These are phyloP conservation scores for Zaprionus tsacasi DNA, from an alignment of 1,140 invertebrate species.

Conservation along the genomic window DNA sequence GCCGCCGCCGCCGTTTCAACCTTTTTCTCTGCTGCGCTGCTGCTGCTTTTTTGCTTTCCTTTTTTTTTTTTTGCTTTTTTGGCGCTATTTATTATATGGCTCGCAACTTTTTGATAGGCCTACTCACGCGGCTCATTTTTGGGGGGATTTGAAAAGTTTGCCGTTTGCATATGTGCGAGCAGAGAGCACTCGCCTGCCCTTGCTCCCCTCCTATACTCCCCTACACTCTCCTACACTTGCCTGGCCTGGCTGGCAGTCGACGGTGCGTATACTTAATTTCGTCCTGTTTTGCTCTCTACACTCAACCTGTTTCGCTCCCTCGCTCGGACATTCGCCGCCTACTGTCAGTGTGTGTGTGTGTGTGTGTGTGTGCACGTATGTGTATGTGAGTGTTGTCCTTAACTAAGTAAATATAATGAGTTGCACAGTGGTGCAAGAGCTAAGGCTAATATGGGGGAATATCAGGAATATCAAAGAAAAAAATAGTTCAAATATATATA, in stretches of 20 bases:
- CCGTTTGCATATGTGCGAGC: constrained; percentile 33
- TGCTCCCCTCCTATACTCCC: background rate
- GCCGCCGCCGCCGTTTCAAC: background rate
- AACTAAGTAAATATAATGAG: constrained; percentile 79
- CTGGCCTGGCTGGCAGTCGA: background rate
- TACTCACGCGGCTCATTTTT: constrained; percentile 71
- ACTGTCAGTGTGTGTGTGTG: constrained; percentile 24
- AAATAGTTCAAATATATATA: background rate
- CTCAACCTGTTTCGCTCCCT: constrained; percentile 10
- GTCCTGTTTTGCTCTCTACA: constrained; percentile 43
- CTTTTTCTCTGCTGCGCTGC: constrained; percentile 21
- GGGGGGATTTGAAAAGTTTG: constrained; percentile 76
- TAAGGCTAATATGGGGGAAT: background rate
- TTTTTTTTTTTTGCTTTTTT: constrained; percentile 36
- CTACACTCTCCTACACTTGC: background rate
- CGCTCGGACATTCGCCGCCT: constrained; percentile 22
- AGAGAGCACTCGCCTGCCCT: background rate
- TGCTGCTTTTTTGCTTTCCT: constrained; percentile 26
- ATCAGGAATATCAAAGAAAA: background rate
- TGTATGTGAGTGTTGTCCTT: constrained; percentile 49
- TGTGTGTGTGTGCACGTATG: background rate
- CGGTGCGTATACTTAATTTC: constrained; percentile 74
- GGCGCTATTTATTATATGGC: constrained; percentile 74
- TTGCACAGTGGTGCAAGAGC: constrained; percentile 48
- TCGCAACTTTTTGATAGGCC: constrained; percentile 80